Base-by-base conservation (phyloP, 2,888 invertebrate genomes). In the Caenorhabditis zanzibari region DNA sequence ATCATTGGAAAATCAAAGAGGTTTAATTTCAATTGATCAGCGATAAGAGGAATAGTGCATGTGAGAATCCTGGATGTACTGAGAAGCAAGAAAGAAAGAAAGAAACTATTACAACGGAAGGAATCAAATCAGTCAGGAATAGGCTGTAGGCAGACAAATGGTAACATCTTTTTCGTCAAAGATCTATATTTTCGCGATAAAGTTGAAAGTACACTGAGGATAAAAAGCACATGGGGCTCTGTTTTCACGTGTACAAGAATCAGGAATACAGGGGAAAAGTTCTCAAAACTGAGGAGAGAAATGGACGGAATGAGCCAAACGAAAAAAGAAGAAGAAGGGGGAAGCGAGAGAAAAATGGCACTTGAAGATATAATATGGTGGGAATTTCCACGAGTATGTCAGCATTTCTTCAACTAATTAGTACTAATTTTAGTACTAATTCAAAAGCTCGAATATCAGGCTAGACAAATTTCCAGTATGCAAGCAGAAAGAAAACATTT, bases 91-190 rank as follows among this genome's bases (percentile, higher is more conserved):
- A 19, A 16, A 52, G 56, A 69, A n/a, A 38, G 24, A 41, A 24
- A 56, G 41, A 54, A 56, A 69, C 56, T 69, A 56, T 71, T 56
- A 59, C 71, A 71, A 58, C 58, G 54, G 38, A 22, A 38, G 52
- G 38, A 28, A 68, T 38, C 22, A 35, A 24, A 52, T 28, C 47
- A 68, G 32, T 22, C 63, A 38, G 38, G 22, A 35, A 16, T 19
- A n/a, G n/a, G 35, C 10, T 14, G 38, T 24, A n/a, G 38, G 38
- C 7, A 47, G n/a, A 47, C 47, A 28, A 47, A 47, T 47, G 47
- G 44, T 63, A 44, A 63, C 44, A 44, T 28, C 9, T n/a, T 26
- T 22, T 63, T 22, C 47, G 24, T 16, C 63, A 63, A 10, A 63
- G 63, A 63, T 63, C 63, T 63, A 0, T 44, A 16, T 63, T 41